These are phyloP conservation scores for Tetragonisca angustula DNA, from an alignment of 2,888 invertebrate genomes.

Conservation along the genomic window DNA sequence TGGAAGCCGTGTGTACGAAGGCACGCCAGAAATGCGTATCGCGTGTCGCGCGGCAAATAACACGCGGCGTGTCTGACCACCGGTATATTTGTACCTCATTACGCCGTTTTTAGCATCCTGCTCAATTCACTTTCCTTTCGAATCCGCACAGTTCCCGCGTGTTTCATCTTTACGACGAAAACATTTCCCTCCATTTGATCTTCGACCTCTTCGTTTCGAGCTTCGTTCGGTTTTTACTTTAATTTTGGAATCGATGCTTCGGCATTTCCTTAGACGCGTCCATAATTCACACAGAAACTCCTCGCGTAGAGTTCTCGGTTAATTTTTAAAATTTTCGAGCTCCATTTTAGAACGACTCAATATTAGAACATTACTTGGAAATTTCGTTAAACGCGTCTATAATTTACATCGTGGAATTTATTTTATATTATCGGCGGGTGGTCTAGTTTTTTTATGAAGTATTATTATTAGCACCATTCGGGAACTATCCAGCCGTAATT, in stretches of 20 bases:
- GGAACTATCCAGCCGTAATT: too few relatives aligned
- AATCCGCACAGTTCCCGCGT: not conserved
- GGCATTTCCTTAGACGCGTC: too few relatives aligned
- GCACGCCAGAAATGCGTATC: slow-evolving; percentile 36
- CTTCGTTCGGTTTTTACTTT: not conserved
- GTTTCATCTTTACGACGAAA: not conserved
- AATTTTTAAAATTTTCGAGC: too few relatives aligned
- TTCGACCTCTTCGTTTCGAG: not conserved
- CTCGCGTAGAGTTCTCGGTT: too few relatives aligned
- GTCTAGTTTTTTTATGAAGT: too few relatives aligned
- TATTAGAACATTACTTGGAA: too few relatives aligned
- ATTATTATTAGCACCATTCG: too few relatives aligned
- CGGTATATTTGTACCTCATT: slow-evolving; percentile 16
- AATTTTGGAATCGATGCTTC: not conserved
- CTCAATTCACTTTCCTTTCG: not conserved
- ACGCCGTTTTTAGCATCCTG: not conserved
- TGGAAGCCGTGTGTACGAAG: not conserved
- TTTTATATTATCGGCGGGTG: too few relatives aligned
- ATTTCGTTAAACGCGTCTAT: too few relatives aligned
- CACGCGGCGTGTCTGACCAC: not conserved
- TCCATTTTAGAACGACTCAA: too few relatives aligned
- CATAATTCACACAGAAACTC: too few relatives aligned
- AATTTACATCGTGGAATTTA: too few relatives aligned
- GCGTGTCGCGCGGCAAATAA: slow-evolving; percentile 32
- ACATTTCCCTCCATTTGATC: not conserved